phyloP scores from a whole-genome alignment of 2,797 vertebrate species.

The Myiotriccus ornatus region DNA sequence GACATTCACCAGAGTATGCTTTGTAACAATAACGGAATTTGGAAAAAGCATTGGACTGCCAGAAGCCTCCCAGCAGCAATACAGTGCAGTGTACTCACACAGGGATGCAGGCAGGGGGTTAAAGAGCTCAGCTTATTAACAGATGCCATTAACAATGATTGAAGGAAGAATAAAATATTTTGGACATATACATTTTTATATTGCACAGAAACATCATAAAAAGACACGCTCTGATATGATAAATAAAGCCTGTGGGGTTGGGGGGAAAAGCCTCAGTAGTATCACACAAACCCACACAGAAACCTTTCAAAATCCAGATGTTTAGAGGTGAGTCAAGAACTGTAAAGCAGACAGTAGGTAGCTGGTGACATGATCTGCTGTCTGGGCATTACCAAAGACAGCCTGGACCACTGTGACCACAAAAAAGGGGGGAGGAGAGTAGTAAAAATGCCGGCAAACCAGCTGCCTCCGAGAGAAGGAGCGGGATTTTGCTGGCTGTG shows the following conservation, averaged over 20 bases:
- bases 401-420: neutral
- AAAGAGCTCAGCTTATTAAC: neutral
- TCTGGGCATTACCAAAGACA: neutral
- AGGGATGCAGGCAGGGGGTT: neutral
- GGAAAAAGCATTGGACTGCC: conserved; percentile 26
- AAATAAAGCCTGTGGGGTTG: neutral
- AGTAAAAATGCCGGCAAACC: neutral
- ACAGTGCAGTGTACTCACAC: neutral
- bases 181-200: neutral
- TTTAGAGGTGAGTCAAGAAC: neutral
- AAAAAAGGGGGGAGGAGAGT: neutral
- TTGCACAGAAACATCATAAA: neutral
- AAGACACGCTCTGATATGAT: neutral
- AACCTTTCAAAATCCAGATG: neutral
- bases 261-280: neutral
- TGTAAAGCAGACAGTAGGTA: neutral
- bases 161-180: neutral
- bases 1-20: conserved; percentile 30
- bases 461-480: neutral
- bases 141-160: neutral
- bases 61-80: neutral
- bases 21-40: conserved; percentile 54
- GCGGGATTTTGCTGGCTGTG: neutral
- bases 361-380: neutral
- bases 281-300: neutral